Base-by-base conservation (phyloP, 2,888 invertebrate species). In the Scotopteryx bipunctaria region DNA sequence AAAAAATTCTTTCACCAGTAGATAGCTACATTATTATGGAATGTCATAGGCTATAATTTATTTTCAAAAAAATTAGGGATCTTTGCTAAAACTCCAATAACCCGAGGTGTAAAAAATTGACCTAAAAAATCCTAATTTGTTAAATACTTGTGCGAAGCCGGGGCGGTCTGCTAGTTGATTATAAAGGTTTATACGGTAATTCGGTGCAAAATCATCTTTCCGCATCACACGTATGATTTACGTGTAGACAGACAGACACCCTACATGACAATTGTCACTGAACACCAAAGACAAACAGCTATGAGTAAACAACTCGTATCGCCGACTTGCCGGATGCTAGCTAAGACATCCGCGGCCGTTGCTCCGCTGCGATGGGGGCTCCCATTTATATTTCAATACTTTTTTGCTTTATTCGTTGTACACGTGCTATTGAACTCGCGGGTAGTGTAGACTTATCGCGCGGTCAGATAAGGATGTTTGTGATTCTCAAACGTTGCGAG, bases 391-490 rank as follows among this genome's bases (percentile, higher is more conserved):
- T 50, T 55, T 44, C 31, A 50, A 53, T 66, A 63, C 69, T 69
- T 67, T 31, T 74, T 69, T 64, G 63, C 69, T 64, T 49, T 65
- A 62, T 69, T 73, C 68, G 73, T 72, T 70, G 69, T 69, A 63
- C 66, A 56, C 68, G 70, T 73, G 78, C 69, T 78, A 73, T 81
- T 78, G 79, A 80, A 76, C 76, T 69, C 69, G 55, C 60, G 54
- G 57, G 43, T 54, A 38, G 52, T 61, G 64, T 66, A 63, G 63
- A 64, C 68, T 47, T 78, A 73, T 74, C 75, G 65, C 61, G 63
- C 59, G 59, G 61, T 65, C 57, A 78, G 83, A 83, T 85, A 86
- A 82, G 75, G 74, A 76, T 86, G 83, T 85, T 84, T 81, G 81
- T 79, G 65, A 73, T 76, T 73, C 69, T 73, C 62, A 52, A 56